Evolutionary conservation across 2,888 invertebrate species (phyloP).

Genomic region (Euzetes globulus): DNA sequence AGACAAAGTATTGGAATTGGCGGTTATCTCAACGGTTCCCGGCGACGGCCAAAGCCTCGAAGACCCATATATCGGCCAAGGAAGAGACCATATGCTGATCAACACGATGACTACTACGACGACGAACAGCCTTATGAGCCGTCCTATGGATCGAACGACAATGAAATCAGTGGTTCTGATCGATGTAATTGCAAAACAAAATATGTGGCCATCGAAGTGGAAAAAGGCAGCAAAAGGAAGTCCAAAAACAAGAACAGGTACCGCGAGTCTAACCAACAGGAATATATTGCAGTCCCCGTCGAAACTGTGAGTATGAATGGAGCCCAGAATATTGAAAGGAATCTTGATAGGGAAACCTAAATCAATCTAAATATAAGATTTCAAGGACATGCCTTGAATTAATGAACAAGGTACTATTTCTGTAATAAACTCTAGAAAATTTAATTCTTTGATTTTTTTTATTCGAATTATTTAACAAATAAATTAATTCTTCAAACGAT

Average conservation of each 20-base stretch:
- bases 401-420: no score
- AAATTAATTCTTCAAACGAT: neutral
- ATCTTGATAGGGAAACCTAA: no score
- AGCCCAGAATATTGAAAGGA: neutral
- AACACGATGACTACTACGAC: neutral
- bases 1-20: neutral
- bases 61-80: neutral
- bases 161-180: neutral
- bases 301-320: neutral
- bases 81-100: neutral
- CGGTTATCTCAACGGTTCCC: neutral
- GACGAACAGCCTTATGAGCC: neutral
- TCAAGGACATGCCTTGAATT: no score
- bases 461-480: neutral
- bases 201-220: conserved; percentile 24
- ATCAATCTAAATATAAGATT: no score
- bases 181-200: conserved; percentile 19
- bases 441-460: neutral
- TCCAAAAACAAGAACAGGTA: neutral
- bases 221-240: neutral
- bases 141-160: neutral
- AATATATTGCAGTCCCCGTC: conserved; percentile 5
- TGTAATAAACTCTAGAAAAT: neutral
- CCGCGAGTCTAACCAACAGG: neutral
- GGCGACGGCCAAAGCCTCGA: neutral